A percentile compares a stretch with the other conserved stretches of the same genome.
Conservation (phyloP, 2,888 invertebrate species). For the Clivina fossor region DNA sequence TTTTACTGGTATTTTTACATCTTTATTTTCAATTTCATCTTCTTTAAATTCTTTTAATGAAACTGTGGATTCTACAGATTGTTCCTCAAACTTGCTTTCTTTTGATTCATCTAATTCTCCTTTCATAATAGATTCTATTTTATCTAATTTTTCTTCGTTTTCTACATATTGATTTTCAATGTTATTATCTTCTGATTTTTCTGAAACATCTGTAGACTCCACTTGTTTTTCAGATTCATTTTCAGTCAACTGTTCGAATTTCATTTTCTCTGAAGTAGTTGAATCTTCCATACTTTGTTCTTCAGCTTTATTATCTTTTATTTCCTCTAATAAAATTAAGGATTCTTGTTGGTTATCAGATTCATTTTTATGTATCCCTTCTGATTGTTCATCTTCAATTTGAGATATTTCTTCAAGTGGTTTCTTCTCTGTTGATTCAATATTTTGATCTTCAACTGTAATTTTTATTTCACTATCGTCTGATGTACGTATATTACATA, state of each 20-base stretch:
- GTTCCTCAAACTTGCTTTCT: slow-evolving; percentile 26
- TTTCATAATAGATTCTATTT: slow-evolving; percentile 33
- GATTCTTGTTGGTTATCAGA: too few relatives aligned
- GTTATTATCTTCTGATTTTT: background rate
- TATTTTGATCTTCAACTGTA: background rate
- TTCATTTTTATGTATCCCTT: too few relatives aligned
- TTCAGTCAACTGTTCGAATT: background rate
- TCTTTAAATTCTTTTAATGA: too few relatives aligned
- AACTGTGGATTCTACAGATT: too few relatives aligned
- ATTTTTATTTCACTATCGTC: background rate
- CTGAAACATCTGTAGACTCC: too few relatives aligned
- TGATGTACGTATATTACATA: too few relatives aligned
- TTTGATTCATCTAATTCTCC: slow-evolving; percentile 48
- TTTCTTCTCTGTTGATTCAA: background rate
- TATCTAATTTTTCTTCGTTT: background rate
- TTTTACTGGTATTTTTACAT: slow-evolving; percentile 43
- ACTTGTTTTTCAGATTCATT: too few relatives aligned
- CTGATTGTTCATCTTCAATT: background rate
- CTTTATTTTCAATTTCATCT: slow-evolving; percentile 43
- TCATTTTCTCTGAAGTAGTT: background rate
- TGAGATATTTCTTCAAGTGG: background rate
- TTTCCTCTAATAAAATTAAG: background rate
- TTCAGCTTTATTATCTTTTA: background rate
- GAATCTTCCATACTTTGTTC: background rate
- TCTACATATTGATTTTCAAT: background rate